Conservation (phyloP, 2,113 vertebrate genomes). For the Ptilorrhoa leucosticta region DNA sequence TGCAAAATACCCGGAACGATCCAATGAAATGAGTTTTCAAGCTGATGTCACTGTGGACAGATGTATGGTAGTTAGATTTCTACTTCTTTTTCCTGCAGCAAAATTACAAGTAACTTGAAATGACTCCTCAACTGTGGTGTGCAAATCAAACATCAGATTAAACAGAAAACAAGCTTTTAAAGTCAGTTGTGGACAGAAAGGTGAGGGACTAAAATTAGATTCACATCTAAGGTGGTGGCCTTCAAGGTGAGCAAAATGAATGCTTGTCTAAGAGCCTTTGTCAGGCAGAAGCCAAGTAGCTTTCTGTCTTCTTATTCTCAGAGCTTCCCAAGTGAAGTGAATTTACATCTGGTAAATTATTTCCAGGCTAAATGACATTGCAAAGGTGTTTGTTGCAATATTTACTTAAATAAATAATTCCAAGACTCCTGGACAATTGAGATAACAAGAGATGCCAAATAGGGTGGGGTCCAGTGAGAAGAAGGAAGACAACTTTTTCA, state of each 20-base stretch:
- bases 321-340: neutral
- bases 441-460: neutral
- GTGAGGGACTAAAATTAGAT: neutral
- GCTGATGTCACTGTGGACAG: slow-evolving; percentile 61
- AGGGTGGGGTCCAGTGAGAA: slow-evolving; percentile 53
- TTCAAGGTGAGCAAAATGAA: slow-evolving; percentile 63
- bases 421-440: neutral
- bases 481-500: neutral
- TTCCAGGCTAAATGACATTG: neutral
- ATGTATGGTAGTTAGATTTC: slow-evolving; percentile 18
- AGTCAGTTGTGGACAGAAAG: neutral
- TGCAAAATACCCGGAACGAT: slow-evolving; percentile 10
- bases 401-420: neutral
- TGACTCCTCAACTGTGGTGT: neutral
- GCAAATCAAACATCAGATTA: slow-evolving; percentile 31
- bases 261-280: slow-evolving; percentile 31
- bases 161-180: slow-evolving; percentile 8
- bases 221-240: slow-evolving; percentile 18
- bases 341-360: neutral
- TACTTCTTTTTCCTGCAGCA: slow-evolving; percentile 31
- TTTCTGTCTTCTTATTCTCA: neutral
- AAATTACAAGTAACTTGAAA: slow-evolving; percentile 33
- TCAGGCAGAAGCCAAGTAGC: slow-evolving; percentile 5
- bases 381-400: neutral
- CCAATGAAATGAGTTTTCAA: slow-evolving; percentile 60